These are phyloP conservation scores for Pterocles gutturalis DNA, from an alignment of 2,113 vertebrate genomes.

Conservation along the genomic window DNA sequence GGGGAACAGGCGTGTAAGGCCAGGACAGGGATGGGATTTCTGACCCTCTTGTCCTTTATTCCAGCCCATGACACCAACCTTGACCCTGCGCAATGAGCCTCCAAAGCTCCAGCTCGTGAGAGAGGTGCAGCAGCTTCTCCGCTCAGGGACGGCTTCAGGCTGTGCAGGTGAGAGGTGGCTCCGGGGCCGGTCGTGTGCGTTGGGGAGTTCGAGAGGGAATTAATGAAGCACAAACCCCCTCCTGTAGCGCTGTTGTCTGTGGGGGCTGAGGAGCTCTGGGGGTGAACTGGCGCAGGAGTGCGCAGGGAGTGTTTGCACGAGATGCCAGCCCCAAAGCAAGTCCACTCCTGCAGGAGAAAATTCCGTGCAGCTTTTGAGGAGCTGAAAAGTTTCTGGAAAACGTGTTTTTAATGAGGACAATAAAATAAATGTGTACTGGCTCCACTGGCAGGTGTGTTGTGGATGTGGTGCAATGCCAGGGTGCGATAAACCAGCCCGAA, in stretches of 20 bases:
- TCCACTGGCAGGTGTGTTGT: fast-evolving
- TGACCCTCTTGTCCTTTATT: neutral
- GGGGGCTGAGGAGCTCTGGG: neutral
- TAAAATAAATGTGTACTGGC: fast-evolving
- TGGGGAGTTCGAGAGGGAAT: neutral
- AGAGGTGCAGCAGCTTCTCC: neutral
- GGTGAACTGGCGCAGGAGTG: neutral
- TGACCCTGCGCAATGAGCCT: neutral
- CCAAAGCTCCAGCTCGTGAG: neutral
- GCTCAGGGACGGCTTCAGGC: fast-evolving
- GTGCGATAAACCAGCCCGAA: fast-evolving
- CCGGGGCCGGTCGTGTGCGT: fast-evolving
- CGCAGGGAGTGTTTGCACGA: neutral
- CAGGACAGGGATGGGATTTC: neutral
- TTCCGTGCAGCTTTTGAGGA: too few relatives aligned
- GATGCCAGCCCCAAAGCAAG: neutral
- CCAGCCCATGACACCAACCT: fast-evolving
- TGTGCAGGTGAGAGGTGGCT: fast-evolving
- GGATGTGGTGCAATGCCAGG: neutral
- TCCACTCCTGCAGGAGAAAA: neutral
- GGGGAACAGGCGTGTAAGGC: fast-evolving
- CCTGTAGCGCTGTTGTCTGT: fast-evolving
- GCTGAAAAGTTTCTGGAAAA: neutral
- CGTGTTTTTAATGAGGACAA: neutral
- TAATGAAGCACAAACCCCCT: fast-evolving